These are phyloP conservation scores for Penaeus vannamei DNA, from an alignment of 1,140 invertebrate genomes.

Conservation along the genomic window DNA sequence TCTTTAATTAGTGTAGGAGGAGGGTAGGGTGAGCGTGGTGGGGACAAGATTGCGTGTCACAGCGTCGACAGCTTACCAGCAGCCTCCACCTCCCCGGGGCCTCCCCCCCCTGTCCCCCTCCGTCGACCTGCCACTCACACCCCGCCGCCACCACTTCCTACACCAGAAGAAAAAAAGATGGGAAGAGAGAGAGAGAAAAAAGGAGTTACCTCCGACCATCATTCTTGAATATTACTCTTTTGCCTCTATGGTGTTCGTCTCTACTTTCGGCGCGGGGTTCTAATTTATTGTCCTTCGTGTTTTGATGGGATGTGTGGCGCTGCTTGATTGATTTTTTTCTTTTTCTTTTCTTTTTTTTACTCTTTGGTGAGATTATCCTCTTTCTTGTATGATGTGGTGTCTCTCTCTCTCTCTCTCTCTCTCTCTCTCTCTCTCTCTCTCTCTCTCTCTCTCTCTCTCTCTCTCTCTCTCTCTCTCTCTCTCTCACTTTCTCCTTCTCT, in stretches of 20 bases:
- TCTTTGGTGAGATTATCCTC: too few species aligned
- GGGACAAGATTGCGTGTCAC: slow-evolving; percentile 21
- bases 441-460: too few species aligned
- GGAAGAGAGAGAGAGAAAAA: neutral
- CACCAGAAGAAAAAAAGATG: slow-evolving; percentile 1
- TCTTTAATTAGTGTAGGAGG: slow-evolving; percentile 13
- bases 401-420: too few species aligned
- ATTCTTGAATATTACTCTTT: too few species aligned
- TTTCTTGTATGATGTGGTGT: too few species aligned
- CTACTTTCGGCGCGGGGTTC: too few species aligned
- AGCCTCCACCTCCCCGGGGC: slow-evolving; percentile 7
- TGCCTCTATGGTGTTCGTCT: too few species aligned
- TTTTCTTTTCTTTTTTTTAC: too few species aligned
- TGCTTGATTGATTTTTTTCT: too few species aligned
- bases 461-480: too few species aligned
- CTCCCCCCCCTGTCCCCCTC: neutral
- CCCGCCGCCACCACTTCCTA: slow-evolving; percentile 17
- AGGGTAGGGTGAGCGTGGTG: neutral
- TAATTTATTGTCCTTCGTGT: too few species aligned
- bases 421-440: neutral
- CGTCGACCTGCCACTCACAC: slow-evolving; percentile 6
- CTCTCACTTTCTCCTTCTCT: neutral
- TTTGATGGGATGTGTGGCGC: too few species aligned
- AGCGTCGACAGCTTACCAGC: slow-evolving; percentile 27
- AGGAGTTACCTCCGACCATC: neutral